phyloP scores from a whole-genome alignment of 2,797 vertebrate genomes.

The Thaleichthys pacificus region DNA sequence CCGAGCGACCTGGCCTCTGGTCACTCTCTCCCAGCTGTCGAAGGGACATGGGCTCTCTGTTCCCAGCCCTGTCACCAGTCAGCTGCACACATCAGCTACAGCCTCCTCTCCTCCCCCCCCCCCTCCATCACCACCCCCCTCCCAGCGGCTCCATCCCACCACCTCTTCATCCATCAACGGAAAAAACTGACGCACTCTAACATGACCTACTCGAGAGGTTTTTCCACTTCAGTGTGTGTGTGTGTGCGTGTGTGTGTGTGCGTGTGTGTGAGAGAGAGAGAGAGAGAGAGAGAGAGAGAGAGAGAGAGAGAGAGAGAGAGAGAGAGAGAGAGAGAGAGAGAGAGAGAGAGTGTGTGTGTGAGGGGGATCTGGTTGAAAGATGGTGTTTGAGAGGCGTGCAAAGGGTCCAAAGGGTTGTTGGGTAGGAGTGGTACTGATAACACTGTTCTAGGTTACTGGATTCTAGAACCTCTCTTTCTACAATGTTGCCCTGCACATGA shows the following conservation, averaged over 20 bases:
- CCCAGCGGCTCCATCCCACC: too few species aligned
- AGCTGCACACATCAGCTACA: constrained; percentile 37
- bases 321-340: background rate
- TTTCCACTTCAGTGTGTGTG: constrained; percentile 64
- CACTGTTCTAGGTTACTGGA: background rate
- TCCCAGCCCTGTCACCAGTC: constrained; percentile 59
- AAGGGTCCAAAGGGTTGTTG: too few species aligned
- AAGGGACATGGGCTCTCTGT: background rate
- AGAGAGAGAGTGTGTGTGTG: constrained; percentile 16
- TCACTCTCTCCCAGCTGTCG: constrained; percentile 35
- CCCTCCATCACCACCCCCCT: constrained; percentile 55
- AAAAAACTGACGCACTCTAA: constrained; percentile 71
- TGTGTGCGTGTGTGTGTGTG: constrained; percentile 32
- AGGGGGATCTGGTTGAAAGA: constrained; percentile 19
- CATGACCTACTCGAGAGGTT: constrained; percentile 72
- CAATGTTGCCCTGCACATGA: background rate
- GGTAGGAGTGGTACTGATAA: background rate
- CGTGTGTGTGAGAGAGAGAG: constrained; percentile 24
- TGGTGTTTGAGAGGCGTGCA: constrained; percentile 7
- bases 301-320: background rate
- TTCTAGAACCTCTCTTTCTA: background rate
- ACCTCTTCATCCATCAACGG: constrained; percentile 39
- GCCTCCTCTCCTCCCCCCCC: background rate
- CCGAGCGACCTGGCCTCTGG: constrained; percentile 58
- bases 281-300: background rate